Evolutionary conservation across 2,113 vertebrate genomes (phyloP), one percentile per base, ranked within the genome.

Genomic region (Coryphaenoides rupestris): DNA sequence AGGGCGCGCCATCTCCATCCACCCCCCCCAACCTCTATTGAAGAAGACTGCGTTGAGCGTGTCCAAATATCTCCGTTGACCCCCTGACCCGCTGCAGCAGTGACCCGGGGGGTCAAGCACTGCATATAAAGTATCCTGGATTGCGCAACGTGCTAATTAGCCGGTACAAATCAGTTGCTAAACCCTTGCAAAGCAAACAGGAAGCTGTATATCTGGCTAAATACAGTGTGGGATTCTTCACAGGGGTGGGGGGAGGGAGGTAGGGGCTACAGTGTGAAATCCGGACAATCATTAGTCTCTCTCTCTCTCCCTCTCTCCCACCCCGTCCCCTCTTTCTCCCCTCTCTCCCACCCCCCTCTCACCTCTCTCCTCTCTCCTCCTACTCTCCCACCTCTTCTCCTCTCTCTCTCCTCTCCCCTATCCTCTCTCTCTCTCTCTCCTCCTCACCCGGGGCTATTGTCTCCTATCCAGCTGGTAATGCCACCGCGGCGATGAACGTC

Each of bases 61-160:
- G 28, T 60, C 58, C 58, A 23, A 26, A 49, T 28, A 55, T 67
- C 33, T 60, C 23, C 54, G 24, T 22, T 45, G 45, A 63, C 21
- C 58, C 53, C 22, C 19, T 1, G 1, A 55, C 24, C 52, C 17
- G 45, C n/a, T 55, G n/a, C 45, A 47, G 63, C 56, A 28, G 12
- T 64, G 54, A 65, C 19, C 61, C n/a, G n/a, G n/a, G 55, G 58
- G 33, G 54, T 63, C 65, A 63, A 56, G 68, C 62, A 28, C 33
- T 62, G 12, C 14, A 58, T 1, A 59, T 50, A 16, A 19, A 15
- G 33, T 40, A 40, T 40, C 33, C 33, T 66, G 55, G 45, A 54
- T 22, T 22, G 14, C 61, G 53, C 60, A 67, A 54, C 49, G 21
- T 52, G 60, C 49, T 62, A 57, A 54, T 58, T 54, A 65, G 19